Conservation (phyloP, 2,888 invertebrate species). For the Lithophane ornitopus region DNA sequence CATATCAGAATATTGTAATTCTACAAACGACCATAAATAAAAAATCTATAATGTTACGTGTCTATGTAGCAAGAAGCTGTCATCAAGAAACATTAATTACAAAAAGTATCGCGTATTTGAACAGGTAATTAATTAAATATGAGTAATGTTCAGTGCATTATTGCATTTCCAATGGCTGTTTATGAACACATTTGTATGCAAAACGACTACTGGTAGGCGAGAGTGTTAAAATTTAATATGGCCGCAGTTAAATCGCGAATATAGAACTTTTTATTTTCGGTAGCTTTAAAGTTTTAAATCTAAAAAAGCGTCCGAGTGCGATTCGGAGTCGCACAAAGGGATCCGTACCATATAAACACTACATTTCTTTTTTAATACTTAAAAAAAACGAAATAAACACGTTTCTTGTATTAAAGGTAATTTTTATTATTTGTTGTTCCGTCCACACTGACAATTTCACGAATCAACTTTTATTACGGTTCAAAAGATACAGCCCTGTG, state of each 20-base stretch:
- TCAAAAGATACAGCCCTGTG: no score
- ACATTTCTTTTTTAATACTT: no score
- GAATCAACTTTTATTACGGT: no score
- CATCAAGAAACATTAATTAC: constrained; percentile 53
- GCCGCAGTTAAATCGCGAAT: constrained; percentile 15
- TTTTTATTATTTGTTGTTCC: no score
- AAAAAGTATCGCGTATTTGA: constrained; percentile 62
- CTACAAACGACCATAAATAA: background rate
- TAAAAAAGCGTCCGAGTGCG: no score
- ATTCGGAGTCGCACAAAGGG: no score
- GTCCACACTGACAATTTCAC: no score
- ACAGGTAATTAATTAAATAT: constrained; percentile 65
- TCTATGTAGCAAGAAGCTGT: constrained; percentile 48
- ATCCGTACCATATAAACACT: no score
- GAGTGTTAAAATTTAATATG: constrained; percentile 61
- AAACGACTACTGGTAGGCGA: constrained; percentile 48
- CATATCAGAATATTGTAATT: background rate
- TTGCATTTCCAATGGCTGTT: constrained; percentile 64
- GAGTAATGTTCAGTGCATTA: constrained; percentile 61
- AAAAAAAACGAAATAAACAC: no score
- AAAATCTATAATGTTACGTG: constrained; percentile 18
- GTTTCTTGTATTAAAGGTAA: no score
- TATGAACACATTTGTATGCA: constrained; percentile 61
- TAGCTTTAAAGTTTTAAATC: background rate
- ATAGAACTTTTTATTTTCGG: constrained; percentile 25